These are phyloP conservation scores for Nematolebias whitei DNA, from an alignment of 2,113 vertebrate genomes.

Conservation along the genomic window DNA sequence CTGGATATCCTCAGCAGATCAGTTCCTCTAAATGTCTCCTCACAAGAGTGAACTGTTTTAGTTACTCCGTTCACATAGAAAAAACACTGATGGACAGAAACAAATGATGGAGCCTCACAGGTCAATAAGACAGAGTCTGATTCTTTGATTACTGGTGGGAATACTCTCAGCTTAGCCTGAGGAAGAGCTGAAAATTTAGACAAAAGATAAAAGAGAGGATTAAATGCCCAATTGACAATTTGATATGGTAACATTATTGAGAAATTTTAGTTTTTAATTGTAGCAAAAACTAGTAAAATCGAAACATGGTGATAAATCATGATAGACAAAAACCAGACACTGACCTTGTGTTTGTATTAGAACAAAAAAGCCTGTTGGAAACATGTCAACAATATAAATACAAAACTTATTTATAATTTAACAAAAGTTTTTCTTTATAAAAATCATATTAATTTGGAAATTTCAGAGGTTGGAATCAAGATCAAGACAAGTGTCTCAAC, in stretches of 20 bases:
- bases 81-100: conserved; percentile 14
- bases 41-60: fast-evolving
- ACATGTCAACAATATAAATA: fast-evolving
- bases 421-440: neutral
- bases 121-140: conserved; percentile 25
- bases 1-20: neutral
- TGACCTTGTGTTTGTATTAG: conserved; percentile 34
- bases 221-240: neutral
- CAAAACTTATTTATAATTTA: neutral
- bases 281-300: too few species aligned
- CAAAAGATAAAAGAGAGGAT: neutral
- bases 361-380: conserved; percentile 17
- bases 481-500: too few species aligned
- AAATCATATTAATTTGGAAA: too few species aligned
- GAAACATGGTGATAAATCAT: too few species aligned
- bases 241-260: neutral
- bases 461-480: too few species aligned
- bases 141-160: neutral
- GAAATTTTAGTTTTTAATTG: too few species aligned
- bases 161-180: conserved; percentile 22
- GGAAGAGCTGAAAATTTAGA: neutral
- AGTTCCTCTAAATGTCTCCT: conserved; percentile 11
- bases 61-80: neutral
- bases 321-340: neutral
- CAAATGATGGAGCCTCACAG: conserved; percentile 15